Evolutionary conservation across 1,140 invertebrate species (phyloP), one percentile per base, ranked within the genome.

Genomic region (Epicauta chinensis): DNA sequence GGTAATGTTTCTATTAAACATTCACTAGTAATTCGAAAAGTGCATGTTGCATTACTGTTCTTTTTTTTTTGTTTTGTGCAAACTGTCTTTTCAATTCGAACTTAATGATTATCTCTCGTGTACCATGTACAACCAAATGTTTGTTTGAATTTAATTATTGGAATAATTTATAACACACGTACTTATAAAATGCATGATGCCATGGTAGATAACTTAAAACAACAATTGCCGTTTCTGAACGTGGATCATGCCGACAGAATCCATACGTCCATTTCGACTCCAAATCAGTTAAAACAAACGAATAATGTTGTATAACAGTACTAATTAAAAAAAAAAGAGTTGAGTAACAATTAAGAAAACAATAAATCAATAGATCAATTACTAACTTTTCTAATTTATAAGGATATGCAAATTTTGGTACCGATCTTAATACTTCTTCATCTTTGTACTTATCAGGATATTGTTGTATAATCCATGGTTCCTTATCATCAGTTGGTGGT

Each of bases 231-330:
- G 84, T 84, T 66, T 86, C 78, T 11, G 84, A 80, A 65, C 86
- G 84, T 11, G 89, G 87, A 72, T 93, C 87, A 68, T 94, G 90
- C 36, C 93, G 84, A 71, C 92, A 96, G 72, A 93, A 97, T 53
- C 93, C 93, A 79, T 93, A 97, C 31, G 89, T 93, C 82, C 91
- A 97, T 78, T 94, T 93, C 16, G 91, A 93, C 68, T 96, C 91
- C 60, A 87, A 78, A 62, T 87, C 91, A 13, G 94, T 97, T 57
- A 97, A 73, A 23, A 96, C 93, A 78, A 97, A 97, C 10, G 92
- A 95, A 71, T 91, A 93, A 65, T 90, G 85, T 63, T 90, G 84
- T 12, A 91, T 85, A 44, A 78, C 74, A 43, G 75, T 71, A 67
- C 86, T 89, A 69, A 80, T 48, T 52, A 44, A 13, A 29, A 30